Percentiles rank a stretch among this genome's conserved stretches.
Evolutionary conservation across 2,113 vertebrate species (phyloP).

Genomic region (Tauraco erythrolophus): DNA sequence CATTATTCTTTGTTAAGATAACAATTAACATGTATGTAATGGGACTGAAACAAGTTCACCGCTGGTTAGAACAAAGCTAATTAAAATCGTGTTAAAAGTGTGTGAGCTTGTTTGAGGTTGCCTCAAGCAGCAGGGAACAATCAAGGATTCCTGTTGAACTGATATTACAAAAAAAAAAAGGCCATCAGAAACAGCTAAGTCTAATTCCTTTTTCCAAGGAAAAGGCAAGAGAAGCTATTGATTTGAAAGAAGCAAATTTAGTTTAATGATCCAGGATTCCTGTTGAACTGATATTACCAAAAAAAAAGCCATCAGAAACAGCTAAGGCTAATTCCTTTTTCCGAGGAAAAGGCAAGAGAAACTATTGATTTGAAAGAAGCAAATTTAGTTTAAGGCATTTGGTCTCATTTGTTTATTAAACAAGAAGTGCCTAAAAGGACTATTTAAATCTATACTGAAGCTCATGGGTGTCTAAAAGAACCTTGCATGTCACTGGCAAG

Average conservation of each 20-base stretch:
- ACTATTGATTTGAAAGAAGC: background rate
- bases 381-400: background rate
- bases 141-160: background rate
- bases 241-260: background rate
- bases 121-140: slow-evolving; percentile 42
- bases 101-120: slow-evolving; percentile 38
- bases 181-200: background rate
- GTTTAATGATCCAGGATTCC: background rate
- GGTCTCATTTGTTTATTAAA: background rate
- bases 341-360: background rate
- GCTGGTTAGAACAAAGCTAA: slow-evolving; percentile 47
- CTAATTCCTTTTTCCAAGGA: background rate
- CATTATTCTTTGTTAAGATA: slow-evolving; percentile 29
- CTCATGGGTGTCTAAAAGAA: background rate
- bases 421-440: background rate
- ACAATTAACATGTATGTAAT: slow-evolving; percentile 47
- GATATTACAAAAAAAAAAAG: background rate
- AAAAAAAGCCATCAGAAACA: background rate
- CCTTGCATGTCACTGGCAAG: fast-evolving
- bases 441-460: background rate
- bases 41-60: slow-evolving; percentile 37
- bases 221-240: background rate
- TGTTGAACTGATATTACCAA: background rate
- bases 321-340: background rate
- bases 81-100: background rate